A percentile compares a stretch with the other conserved stretches of the same genome.
Conservation (phyloP, 2,113 vertebrate species). For the Monarcha castaneiventris region DNA sequence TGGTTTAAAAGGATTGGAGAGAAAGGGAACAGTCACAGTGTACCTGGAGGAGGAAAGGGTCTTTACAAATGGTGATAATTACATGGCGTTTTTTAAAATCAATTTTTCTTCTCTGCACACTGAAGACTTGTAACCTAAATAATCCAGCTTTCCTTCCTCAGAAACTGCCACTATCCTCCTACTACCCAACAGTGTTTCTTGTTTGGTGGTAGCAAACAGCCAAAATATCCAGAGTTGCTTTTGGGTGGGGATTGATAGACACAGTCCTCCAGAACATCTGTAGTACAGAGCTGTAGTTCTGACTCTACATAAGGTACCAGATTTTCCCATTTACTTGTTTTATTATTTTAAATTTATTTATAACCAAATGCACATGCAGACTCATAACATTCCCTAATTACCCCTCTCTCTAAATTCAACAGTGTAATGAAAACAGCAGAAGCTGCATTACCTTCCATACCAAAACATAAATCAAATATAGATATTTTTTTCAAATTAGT, state of each 20-base stretch:
- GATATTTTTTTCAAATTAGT: constrained; percentile 2
- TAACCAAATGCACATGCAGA: background rate
- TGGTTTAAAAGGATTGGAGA: background rate
- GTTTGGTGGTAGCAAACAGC: background rate
- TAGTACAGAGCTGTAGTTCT: background rate
- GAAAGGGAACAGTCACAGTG: background rate
- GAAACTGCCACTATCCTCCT: background rate
- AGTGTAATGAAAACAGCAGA: background rate
- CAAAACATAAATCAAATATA: constrained; percentile 1
- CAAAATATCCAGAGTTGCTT: background rate
- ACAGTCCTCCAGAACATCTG: background rate
- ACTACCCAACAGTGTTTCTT: background rate
- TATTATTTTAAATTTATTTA: background rate
- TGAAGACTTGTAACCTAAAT: background rate
- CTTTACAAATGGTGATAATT: background rate
- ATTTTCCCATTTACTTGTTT: background rate
- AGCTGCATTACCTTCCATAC: background rate
- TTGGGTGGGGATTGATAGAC: background rate
- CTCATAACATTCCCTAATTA: background rate
- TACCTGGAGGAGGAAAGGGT: background rate
- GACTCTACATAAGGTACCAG: background rate
- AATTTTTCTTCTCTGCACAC: background rate
- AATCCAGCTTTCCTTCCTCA: background rate
- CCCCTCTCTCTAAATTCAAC: background rate
- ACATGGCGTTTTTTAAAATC: background rate